phyloP scores from a whole-genome alignment of 2,888 invertebrate genomes.

The Eilema caniola region DNA sequence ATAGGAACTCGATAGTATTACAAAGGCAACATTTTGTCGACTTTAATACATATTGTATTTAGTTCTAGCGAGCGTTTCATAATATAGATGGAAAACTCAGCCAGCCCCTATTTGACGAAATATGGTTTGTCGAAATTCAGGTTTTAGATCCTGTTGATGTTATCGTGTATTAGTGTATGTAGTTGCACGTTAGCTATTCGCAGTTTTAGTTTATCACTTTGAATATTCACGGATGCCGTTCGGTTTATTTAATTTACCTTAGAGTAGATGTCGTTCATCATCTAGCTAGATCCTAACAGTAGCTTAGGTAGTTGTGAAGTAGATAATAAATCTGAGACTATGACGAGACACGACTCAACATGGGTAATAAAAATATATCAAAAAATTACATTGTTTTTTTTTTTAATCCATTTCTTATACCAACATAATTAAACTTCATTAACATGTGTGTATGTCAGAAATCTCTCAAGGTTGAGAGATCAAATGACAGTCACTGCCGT shows the following conservation, averaged over 20 bases:
- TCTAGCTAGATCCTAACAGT: conserved; percentile 28
- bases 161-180: not conserved
- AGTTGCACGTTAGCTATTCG: not conserved
- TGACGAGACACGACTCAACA: conserved; percentile 66
- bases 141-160: not conserved
- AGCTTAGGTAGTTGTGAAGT: conserved; percentile 41
- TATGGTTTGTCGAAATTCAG: not conserved
- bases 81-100: too few species aligned
- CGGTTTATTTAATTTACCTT: conserved; percentile 14
- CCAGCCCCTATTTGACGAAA: not conserved
- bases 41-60: too few species aligned
- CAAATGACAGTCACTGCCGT: too few species aligned
- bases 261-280: not conserved
- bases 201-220: not conserved
- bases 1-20: too few species aligned
- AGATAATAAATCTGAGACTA: conserved; percentile 53
- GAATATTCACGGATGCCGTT: conserved; percentile 21
- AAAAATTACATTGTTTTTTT: conserved; percentile 27
- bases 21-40: too few species aligned
- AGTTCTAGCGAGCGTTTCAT: too few species aligned
- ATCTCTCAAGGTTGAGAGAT: too few species aligned
- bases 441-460: too few species aligned
- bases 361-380: conserved; percentile 63
- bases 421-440: too few species aligned
- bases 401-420: conserved; percentile 24